Conservation (phyloP, 2,797 vertebrate species). For the Sebastes steindachneri region DNA sequence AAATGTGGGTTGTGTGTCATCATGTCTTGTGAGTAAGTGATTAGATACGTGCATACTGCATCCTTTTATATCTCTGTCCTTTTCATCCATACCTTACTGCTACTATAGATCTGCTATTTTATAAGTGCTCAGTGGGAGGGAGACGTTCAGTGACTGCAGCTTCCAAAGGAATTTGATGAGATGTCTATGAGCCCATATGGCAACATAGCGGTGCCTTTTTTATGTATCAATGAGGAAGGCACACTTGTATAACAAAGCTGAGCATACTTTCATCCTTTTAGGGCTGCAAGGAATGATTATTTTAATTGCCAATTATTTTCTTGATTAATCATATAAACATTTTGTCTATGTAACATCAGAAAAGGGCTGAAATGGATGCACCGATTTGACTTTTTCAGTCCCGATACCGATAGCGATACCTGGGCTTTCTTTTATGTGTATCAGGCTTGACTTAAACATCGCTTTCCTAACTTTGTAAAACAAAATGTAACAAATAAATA, state of each 20-base stretch:
- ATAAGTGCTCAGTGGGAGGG: neutral
- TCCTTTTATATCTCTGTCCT: conserved; percentile 6
- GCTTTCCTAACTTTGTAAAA: too few species aligned
- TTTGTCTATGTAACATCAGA: neutral
- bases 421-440: too few species aligned
- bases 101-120: neutral
- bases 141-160: neutral
- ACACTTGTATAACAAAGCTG: neutral
- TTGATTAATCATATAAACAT: neutral
- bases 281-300: neutral
- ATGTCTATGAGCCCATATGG: neutral
- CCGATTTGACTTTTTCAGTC: fast-evolving
- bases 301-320: neutral
- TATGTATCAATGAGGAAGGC: neutral
- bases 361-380: neutral
- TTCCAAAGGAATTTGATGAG: neutral
- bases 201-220: neutral
- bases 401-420: too few species aligned
- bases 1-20: conserved; percentile 24
- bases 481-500: too few species aligned
- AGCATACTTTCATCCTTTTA: neutral
- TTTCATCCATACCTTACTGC: neutral
- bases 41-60: neutral
- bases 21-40: conserved; percentile 4
- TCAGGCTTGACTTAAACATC: too few species aligned